These are phyloP conservation scores for Muscicapa comitata DNA, from an alignment of 2,797 vertebrate genomes.

Conservation along the genomic window DNA sequence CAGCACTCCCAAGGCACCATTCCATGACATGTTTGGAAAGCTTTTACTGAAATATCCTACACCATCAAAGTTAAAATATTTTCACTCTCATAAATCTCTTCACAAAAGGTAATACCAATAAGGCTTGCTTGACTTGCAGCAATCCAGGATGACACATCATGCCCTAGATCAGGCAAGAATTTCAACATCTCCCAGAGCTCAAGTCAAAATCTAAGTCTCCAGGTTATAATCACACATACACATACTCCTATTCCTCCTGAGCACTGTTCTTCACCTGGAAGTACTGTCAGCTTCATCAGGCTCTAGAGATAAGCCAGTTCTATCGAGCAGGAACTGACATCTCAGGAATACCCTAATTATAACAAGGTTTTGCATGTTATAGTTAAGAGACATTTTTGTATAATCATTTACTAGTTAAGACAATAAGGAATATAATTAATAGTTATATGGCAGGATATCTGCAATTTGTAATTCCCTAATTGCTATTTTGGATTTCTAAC, in stretches of 20 bases:
- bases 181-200: slow-evolving; percentile 23
- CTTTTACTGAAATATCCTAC: not conserved
- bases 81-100: not conserved
- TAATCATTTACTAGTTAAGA: slow-evolving; percentile 34
- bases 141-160: slow-evolving; percentile 5
- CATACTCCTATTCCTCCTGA: not conserved
- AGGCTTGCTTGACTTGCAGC: slow-evolving; percentile 18
- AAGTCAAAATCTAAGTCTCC: slow-evolving; percentile 6
- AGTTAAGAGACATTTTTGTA: slow-evolving; percentile 18
- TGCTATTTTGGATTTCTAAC: slow-evolving; percentile 53
- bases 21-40: not conserved
- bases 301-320: not conserved
- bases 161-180: not conserved
- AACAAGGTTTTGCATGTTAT: slow-evolving; percentile 16
- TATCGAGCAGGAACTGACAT: not conserved
- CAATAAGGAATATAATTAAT: slow-evolving; percentile 46
- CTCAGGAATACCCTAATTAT: slow-evolving; percentile 12
- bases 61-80: slow-evolving; percentile 13
- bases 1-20: not conserved
- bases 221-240: not conserved
- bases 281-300: not conserved
- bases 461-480: slow-evolving; percentile 53
- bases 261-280: not conserved
- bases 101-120: not conserved
- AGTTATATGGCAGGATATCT: slow-evolving; percentile 46